Conservation (phyloP, 2,113 vertebrate species). For the Cephalopterus ornatus region DNA sequence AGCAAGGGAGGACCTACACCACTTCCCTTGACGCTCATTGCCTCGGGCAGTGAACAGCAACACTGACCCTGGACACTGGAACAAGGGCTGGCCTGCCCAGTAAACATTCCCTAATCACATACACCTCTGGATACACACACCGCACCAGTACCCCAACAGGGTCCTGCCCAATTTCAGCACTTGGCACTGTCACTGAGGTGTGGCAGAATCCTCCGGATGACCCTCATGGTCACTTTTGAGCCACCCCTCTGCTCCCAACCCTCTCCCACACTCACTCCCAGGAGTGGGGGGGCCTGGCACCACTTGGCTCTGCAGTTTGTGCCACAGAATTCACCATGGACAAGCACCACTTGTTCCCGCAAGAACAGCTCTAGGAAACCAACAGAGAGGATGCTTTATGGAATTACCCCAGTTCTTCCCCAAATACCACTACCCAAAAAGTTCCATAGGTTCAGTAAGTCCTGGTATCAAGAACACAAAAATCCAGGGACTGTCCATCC, state of each 20-base stretch:
- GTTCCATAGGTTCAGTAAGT: background rate
- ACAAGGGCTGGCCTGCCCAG: background rate
- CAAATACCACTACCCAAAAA: background rate
- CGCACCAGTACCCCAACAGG: rapidly evolving
- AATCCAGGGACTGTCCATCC: background rate
- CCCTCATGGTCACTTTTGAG: rapidly evolving
- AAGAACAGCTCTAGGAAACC: background rate
- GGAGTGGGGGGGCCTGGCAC: rapidly evolving
- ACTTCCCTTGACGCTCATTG: rapidly evolving
- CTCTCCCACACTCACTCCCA: background rate
- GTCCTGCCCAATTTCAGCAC: too few species aligned
- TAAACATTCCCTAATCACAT: background rate
- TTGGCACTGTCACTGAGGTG: rapidly evolving
- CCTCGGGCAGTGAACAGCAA: background rate
- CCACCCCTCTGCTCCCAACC: background rate
- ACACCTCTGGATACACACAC: rapidly evolving
- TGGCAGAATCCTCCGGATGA: background rate
- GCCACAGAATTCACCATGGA: background rate
- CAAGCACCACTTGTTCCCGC: background rate
- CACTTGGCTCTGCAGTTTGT: rapidly evolving
- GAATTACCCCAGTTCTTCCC: background rate
- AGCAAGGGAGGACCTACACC: rapidly evolving
- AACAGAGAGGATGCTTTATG: background rate
- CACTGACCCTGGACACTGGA: background rate
- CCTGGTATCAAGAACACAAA: background rate